phyloP scores from a whole-genome alignment of 2,113 vertebrate genomes.

The Pungitius pungitius region DNA sequence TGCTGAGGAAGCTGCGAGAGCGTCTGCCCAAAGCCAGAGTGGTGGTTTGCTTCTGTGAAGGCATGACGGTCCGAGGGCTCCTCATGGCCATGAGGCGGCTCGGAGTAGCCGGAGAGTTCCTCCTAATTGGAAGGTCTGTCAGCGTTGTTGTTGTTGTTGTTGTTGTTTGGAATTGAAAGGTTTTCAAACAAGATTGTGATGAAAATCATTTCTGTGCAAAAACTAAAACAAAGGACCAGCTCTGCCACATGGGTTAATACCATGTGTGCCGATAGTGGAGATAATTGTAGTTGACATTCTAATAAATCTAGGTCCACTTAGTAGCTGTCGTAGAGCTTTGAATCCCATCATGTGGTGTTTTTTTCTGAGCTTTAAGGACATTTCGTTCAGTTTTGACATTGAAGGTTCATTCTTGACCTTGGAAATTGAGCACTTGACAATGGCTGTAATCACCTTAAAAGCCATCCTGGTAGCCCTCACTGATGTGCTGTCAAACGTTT shows the following conservation, averaged over 20 bases:
- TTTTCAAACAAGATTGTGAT: slow-evolving; percentile 2
- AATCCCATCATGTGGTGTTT: background rate
- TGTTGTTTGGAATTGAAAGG: slow-evolving; percentile 4
- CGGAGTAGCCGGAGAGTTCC: slow-evolving; percentile 91
- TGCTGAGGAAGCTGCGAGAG: slow-evolving; percentile 92
- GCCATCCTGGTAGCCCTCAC: no score
- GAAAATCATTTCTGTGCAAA: background rate
- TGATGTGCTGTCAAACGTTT: no score
- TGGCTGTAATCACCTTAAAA: no score
- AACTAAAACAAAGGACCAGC: background rate
- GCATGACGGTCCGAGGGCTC: slow-evolving; percentile 96
- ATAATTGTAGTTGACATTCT: background rate
- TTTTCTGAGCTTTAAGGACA: background rate
- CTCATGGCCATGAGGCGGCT: slow-evolving; percentile 95
- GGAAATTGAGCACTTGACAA: background rate
- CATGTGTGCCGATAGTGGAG: background rate
- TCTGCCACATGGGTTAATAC: background rate
- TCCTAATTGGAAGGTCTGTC: slow-evolving; percentile 93
- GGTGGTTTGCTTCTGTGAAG: slow-evolving; percentile 98
- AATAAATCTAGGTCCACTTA: background rate
- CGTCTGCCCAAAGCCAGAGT: slow-evolving; percentile 94
- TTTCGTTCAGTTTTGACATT: background rate
- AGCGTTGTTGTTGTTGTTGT: background rate
- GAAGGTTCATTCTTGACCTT: background rate
- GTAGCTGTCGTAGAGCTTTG: background rate